A percentile compares a stretch with the other conserved stretches of the same genome.
These are phyloP conservation scores for Colostygia pectinataria DNA, from an alignment of 2,888 invertebrate genomes.

Conservation along the genomic window DNA sequence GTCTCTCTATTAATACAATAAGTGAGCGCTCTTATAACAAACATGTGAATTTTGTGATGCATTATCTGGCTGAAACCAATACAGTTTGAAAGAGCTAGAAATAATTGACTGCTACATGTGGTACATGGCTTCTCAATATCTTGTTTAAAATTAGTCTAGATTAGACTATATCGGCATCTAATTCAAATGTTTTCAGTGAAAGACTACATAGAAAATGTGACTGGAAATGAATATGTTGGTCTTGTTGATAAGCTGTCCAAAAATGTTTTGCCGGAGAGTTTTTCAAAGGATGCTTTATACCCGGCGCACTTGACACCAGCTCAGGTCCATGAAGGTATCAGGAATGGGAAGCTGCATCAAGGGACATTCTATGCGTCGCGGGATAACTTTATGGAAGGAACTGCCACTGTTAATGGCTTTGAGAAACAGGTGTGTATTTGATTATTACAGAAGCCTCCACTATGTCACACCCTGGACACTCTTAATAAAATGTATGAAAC, in stretches of 20 bases:
- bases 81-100: too few relatives aligned
- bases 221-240: constrained; percentile 78
- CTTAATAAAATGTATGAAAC: too few relatives aligned
- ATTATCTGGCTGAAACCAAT: too few relatives aligned
- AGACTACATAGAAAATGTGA: constrained; percentile 90
- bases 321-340: constrained; percentile 91
- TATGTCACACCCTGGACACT: too few relatives aligned
- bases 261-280: constrained; percentile 84
- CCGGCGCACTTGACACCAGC: constrained; percentile 92
- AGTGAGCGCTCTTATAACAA: too few relatives aligned
- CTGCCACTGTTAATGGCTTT: constrained; percentile 89
- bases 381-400: constrained; percentile 97
- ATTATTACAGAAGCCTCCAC: too few relatives aligned
- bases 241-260: constrained; percentile 92
- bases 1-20: too few relatives aligned
- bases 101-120: too few relatives aligned
- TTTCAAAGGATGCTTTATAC: constrained; percentile 86
- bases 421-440: constrained; percentile 84
- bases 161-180: neutral
- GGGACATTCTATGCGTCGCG: constrained; percentile 93
- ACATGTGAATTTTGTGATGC: too few relatives aligned
- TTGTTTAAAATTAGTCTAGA: neutral
- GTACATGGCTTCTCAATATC: too few relatives aligned
- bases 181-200: constrained; percentile 79
- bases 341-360: constrained; percentile 88